Evolutionary conservation across 2,888 invertebrate genomes (phyloP).

Genomic region (Mantis religiosa): DNA sequence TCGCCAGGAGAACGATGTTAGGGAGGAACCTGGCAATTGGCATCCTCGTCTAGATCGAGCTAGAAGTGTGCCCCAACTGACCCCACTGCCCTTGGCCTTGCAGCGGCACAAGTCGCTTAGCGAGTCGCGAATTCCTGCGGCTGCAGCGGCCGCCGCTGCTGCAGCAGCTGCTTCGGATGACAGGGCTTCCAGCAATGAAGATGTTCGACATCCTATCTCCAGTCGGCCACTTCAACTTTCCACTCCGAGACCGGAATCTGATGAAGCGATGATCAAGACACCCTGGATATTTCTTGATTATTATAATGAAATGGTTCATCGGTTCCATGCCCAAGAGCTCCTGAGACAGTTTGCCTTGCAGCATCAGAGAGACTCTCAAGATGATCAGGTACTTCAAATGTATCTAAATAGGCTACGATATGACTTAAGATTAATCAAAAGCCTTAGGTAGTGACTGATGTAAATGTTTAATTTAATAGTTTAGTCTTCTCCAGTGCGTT

Average conservation of each 20-base stretch:
- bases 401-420: neutral
- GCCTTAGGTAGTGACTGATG: too few relatives aligned
- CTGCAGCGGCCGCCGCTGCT: neutral
- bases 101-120: slow-evolving; percentile 29
- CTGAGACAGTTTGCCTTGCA: slow-evolving; percentile 37
- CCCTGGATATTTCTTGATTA: slow-evolving; percentile 38
- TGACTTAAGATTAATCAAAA: too few relatives aligned
- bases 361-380: slow-evolving; percentile 28
- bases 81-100: slow-evolving; percentile 24
- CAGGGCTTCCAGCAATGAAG: neutral
- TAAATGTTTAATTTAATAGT: too few relatives aligned
- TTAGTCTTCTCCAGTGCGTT: too few relatives aligned
- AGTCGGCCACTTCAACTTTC: neutral
- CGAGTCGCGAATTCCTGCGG: slow-evolving; percentile 29
- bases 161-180: neutral
- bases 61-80: slow-evolving; percentile 29
- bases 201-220: neutral
- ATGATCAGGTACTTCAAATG: neutral
- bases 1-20: slow-evolving; percentile 14
- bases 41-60: slow-evolving; percentile 27
- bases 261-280: slow-evolving; percentile 24
- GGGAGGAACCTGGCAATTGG: slow-evolving; percentile 6
- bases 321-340: slow-evolving; percentile 39
- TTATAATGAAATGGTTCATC: slow-evolving; percentile 38
- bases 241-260: neutral